Evolutionary conservation across 2,888 invertebrate genomes (phyloP), one percentile per base, ranked within the genome.

Genomic region (Phoenoteleia sp.): DNA sequence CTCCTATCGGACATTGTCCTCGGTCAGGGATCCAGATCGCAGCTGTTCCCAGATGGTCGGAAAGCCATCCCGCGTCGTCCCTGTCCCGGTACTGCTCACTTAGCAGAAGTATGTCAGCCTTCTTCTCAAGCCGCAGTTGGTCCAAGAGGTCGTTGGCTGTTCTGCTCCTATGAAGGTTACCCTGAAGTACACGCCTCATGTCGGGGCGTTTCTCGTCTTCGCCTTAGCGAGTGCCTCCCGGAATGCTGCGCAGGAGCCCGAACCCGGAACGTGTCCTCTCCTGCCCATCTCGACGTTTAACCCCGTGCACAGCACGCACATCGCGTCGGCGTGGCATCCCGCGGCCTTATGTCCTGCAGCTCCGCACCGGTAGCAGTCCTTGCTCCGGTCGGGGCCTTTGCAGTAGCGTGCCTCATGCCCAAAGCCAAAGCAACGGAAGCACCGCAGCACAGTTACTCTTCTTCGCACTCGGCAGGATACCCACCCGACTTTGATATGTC

Each of bases 331-430:
- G 3, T 21, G 72, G 39, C 88, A 89, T 13, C 6, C 17, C 0
- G 42, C 80, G 5, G 54, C 79, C 23, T 81, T 86, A 54, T 89
- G 88, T 0, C 82, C 87, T 3, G 27, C 62, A 9, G 19, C n/a
- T 5, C 88, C 88, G 52, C 87, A 89, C 45, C 71, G 81, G 62
- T 60, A 88, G 75, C 88, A 90, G 13, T 79, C 29, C 1, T 47
- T 54, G 23, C 77, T 80, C 27, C 88, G 25, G 42, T 89, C 87
- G 2, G 85, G 75, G 13, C 81, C 71, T n/a, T 39, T 60, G 60
- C 84, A 85, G 49, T 64, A 36, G 13, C 29, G 33, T 6, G 60
- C 19, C 13, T 29, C 25, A 17, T 83, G 76, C 4, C 79, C 86
- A n/a, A 45, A 85, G 0, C 80, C 79, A 11, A 81, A 19, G 36